Conservation (phyloP, 2,797 vertebrate species). For the Oophaga sylvatica region DNA sequence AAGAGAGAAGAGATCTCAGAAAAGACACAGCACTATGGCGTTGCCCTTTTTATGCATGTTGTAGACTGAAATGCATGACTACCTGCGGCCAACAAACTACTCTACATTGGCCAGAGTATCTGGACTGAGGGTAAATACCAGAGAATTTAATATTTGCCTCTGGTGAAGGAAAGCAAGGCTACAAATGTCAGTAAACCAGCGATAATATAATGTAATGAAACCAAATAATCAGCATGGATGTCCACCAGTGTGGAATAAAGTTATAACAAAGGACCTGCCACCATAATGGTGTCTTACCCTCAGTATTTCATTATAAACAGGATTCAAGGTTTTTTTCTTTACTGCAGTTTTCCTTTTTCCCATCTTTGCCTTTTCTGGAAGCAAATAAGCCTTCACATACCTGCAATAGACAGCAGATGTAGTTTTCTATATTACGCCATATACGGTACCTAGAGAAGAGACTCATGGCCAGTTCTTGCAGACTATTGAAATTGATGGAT, state of each 20-base stretch:
- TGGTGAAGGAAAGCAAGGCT: neutral
- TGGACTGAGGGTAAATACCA: neutral
- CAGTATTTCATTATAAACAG: conserved; percentile 93
- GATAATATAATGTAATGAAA: neutral
- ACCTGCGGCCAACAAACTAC: neutral
- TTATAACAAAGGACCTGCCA: neutral
- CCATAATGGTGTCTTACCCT: conserved; percentile 76
- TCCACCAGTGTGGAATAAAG: neutral
- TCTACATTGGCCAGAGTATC: neutral
- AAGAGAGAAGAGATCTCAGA: conserved; percentile 7
- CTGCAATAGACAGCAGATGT: conserved; percentile 70
- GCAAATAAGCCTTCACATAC: conserved; percentile 93
- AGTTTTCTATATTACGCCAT: neutral
- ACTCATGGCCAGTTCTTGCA: neutral
- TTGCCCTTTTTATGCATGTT: too few relatives aligned
- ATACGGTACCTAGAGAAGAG: neutral
- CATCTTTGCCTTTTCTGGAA: conserved; percentile 88
- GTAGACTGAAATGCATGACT: neutral
- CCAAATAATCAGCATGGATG: neutral
- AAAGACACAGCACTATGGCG: neutral
- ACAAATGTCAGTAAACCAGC: neutral
- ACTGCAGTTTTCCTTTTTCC: conserved; percentile 95
- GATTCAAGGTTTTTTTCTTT: conserved; percentile 93
- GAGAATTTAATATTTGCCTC: too few relatives aligned
- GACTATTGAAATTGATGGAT: too few relatives aligned